Base-by-base conservation (phyloP, 2,888 invertebrate species). In the Ochropleura leucogaster region DNA sequence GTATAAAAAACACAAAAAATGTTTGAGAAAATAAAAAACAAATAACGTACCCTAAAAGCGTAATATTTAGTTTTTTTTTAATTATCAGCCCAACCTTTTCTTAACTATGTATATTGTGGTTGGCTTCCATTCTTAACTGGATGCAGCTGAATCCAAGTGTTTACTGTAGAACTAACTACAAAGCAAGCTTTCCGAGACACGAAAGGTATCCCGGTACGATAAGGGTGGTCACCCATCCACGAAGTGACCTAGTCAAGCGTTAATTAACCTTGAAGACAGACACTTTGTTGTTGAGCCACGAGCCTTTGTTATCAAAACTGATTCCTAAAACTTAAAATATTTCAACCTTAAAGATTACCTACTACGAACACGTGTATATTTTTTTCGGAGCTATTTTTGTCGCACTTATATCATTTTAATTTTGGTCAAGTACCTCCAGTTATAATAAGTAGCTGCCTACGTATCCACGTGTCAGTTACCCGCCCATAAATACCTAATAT, bases 371-470 rank as follows among this genome's bases (percentile, higher is more conserved):
- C 74, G 42, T 51, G 64, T 53, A n/a, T 47, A 12, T 12, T 12
- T 30, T 20, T 18, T 42, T 47, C 18, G 49, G 7, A 51, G 16
- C 6, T 0, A 20, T 53, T 62, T 42, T 20, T n/a, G 20, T 14
- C 0, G 14, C 30, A 47, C 20, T 20, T 51, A 1, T 8, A 16
- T 73, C 30, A 60, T 60, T 72, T 46, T n/a, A 74, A 74, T 62
- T 12, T 14, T 51, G 16, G 7, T 9, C n/a, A 40, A 40, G 20
- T 14, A 30, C 46, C 47, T 77, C n/a, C 9, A 12, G 9, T 3
- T 16, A 49, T 9, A 40, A 7, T 10, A 18, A 44, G 10, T 62
- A 40, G 7, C 18, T 18, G 1, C 3, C 20, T 40, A 73, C 51
- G 44, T 30, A 0, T 51, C 40, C n/a, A 62, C 77, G 68, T 59